Base-by-base conservation (phyloP, 2,888 invertebrate species). In the Drosophila prostipennis region DNA sequence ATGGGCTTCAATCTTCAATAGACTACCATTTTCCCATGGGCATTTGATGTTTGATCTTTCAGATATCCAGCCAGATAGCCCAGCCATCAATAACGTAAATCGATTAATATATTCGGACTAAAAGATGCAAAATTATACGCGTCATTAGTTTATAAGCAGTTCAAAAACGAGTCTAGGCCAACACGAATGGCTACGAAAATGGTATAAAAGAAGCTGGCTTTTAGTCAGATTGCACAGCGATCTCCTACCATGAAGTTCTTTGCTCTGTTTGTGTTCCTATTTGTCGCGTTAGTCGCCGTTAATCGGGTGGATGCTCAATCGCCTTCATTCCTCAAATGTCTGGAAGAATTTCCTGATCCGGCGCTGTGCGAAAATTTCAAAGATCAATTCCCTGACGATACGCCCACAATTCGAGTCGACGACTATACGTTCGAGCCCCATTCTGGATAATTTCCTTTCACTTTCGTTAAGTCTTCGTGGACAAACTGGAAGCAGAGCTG, bases 121-220 rank as follows among this genome's bases (percentile, higher is more conserved):
- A 8, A n/a, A 14, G 36, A 48, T 48, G 48, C 48, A 48, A 34
- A 48, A 13, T 16, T 48, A 46, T 46, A 46, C 46, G 46, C 14
- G 32, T 48, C 32, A 19, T 11, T 48, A 48, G 34, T 6, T 34
- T 4, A 19, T 48, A 48, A 48, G 48, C 3, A 11, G 19, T 19
- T 48, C 34, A 19, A 34, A 48, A 48, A 48, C 48, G 34, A 48
- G 48, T 48, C 48, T 48, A 48, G 48, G 34, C 34, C 48, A 48
- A 32, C 34, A 11, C 13, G 13, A 48, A 4, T 4, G 11, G 16
- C 7, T 48, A 16, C 3, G 6, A 16, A 48, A 48, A 32, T 5
- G 48, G 34, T 48, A 48, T 48, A 48, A 48, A 48, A 34, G 48
- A 16, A 19, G 34, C 48, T 48, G 48, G 4, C 48, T 19, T 48